A percentile compares a stretch with the other conserved stretches of the same genome.
phyloP scores from a whole-genome alignment of 2,797 vertebrate species.

The Craterocephalus amniculus region DNA sequence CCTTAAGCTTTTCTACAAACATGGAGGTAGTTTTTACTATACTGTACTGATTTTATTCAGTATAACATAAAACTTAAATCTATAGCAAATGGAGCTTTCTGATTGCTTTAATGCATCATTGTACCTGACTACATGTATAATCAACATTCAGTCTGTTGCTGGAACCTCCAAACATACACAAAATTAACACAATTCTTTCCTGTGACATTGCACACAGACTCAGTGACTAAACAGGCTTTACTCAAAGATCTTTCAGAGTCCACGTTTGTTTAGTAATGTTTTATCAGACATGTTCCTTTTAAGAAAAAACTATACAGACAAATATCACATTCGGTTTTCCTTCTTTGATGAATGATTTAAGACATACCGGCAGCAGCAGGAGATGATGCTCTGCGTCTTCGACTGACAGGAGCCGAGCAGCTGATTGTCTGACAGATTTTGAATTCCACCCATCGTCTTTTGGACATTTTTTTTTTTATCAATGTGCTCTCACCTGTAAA shows the following conservation, averaged over 20 bases:
- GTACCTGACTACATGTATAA: background rate
- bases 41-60: background rate
- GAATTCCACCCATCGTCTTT: conserved; percentile 87
- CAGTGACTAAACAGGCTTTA: background rate
- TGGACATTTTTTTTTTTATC: conserved; percentile 82
- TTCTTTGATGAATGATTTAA: conserved; percentile 1
- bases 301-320: background rate
- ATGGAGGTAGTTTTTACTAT: background rate
- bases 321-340: background rate
- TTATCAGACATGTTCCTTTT: background rate
- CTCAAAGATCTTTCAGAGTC: background rate
- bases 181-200: background rate
- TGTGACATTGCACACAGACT: background rate
- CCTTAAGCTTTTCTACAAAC: background rate
- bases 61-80: background rate
- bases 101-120: too few relatives aligned
- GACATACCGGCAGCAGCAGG: conserved; percentile 76
- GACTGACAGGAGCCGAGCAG: conserved; percentile 81
- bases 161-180: background rate
- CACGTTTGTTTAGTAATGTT: background rate
- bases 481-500: conserved; percentile 52
- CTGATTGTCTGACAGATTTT: conserved; percentile 90
- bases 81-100: too few relatives aligned
- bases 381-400: conserved; percentile 76
- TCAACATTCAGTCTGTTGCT: background rate